Percentiles rank a stretch among this genome's conserved stretches.
These are phyloP conservation scores for Dendrolimus pini DNA, from an alignment of 2,888 invertebrate genomes.

Conservation along the genomic window DNA sequence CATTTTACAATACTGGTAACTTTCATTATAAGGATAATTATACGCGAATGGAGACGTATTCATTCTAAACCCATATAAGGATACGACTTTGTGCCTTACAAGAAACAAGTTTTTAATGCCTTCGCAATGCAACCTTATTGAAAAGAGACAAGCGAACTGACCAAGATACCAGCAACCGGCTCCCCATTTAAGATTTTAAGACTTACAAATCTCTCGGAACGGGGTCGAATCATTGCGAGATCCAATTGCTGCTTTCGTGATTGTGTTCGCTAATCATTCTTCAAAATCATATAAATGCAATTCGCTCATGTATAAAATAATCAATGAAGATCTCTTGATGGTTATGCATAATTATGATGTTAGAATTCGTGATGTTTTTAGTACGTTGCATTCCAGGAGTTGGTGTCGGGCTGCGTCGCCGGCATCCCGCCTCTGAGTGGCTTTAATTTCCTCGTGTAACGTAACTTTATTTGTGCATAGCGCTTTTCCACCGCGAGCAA, in stretches of 20 bases:
- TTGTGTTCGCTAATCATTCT: conserved; percentile 30
- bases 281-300: conserved; percentile 9
- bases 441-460: conserved; percentile 56
- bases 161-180: conserved; percentile 25
- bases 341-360: not conserved
- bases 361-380: not conserved
- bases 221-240: conserved; percentile 23
- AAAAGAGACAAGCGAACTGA: conserved; percentile 43
- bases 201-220: conserved; percentile 23
- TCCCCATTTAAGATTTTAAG: conserved; percentile 34
- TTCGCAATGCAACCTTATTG: conserved; percentile 62
- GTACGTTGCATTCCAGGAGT: conserved; percentile 4
- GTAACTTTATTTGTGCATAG: conserved; percentile 69
- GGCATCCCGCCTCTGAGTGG: conserved; percentile 35
- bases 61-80: conserved; percentile 51
- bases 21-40: not conserved
- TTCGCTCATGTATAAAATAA: not conserved
- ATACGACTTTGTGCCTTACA: conserved; percentile 55
- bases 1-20: too few species aligned
- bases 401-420: conserved; percentile 21
- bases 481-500: conserved; percentile 61
- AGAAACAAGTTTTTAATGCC: conserved; percentile 64
- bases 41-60: conserved; percentile 60
- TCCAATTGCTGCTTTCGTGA: conserved; percentile 15
- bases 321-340: too few species aligned